Evolutionary conservation across 2,888 invertebrate genomes (phyloP).

Genomic region (Phengaris alcon): DNA sequence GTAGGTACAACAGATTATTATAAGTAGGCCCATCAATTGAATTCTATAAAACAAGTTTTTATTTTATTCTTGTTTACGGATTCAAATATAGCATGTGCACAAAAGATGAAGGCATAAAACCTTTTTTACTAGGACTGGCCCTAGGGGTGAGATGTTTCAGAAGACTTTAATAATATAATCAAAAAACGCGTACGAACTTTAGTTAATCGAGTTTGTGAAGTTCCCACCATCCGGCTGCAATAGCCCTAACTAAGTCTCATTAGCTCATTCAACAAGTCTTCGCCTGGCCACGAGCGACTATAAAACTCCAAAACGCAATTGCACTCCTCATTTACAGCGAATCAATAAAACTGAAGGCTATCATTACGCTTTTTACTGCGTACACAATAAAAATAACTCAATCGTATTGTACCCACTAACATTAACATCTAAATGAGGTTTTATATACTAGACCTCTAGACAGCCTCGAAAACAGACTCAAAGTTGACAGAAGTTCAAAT

Average conservation of each 20-base stretch:
- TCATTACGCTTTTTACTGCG: slow-evolving; percentile 73
- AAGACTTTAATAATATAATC: background rate
- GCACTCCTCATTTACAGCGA: slow-evolving; percentile 75
- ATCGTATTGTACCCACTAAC: slow-evolving; percentile 50
- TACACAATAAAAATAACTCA: slow-evolving; percentile 75
- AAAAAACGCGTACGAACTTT: background rate
- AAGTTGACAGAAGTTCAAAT: background rate
- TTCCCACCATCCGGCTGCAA: background rate
- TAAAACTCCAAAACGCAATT: slow-evolving; percentile 74
- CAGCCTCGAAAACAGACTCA: background rate
- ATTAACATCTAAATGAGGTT: slow-evolving; percentile 36
- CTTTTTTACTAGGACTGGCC: background rate
- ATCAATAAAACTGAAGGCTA: slow-evolving; percentile 75
- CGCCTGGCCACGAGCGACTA: slow-evolving; percentile 62
- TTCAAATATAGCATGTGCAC: background rate
- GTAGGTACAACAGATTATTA: background rate
- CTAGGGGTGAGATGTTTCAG: background rate
- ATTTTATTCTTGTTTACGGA: background rate
- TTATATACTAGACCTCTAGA: background rate
- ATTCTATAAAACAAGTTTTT: background rate
- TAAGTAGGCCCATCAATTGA: background rate
- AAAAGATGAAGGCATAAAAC: background rate
- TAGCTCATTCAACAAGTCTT: slow-evolving; percentile 63
- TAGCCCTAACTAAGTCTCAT: slow-evolving; percentile 51
- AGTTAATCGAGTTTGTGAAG: background rate